These are phyloP conservation scores for Manis pentadactyla DNA, from an alignment of 2,797 vertebrate genomes.

Conservation along the genomic window DNA sequence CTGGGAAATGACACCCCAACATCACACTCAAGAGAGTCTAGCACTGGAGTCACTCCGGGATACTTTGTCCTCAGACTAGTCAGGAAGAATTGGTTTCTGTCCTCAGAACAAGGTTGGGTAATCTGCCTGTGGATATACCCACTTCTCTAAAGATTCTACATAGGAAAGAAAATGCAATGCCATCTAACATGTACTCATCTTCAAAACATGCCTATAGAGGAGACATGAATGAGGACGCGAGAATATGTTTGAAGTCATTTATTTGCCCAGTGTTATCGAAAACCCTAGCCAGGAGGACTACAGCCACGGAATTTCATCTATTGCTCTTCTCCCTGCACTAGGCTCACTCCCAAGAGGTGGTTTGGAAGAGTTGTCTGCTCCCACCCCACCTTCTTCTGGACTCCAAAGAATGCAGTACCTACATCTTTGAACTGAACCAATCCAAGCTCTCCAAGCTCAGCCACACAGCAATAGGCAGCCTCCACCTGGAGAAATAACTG, in stretches of 20 bases:
- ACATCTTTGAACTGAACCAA: constrained; percentile 91
- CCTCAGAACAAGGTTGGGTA: not conserved
- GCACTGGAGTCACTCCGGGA: not conserved
- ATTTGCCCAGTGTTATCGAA: not conserved
- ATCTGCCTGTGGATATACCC: not conserved
- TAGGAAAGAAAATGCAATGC: not conserved
- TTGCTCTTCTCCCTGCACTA: not conserved
- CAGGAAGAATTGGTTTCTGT: not conserved
- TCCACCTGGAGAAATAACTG: constrained; percentile 91
- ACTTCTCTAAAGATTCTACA: not conserved
- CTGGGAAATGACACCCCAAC: not conserved
- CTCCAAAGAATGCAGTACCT: constrained; percentile 76
- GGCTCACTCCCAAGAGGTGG: not conserved
- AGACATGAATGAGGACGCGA: not conserved
- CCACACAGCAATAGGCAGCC: constrained; percentile 90
- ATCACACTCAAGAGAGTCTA: not conserved
- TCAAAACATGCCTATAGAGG: not conserved
- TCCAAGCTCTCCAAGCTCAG: constrained; percentile 89
- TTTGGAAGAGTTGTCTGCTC: not conserved
- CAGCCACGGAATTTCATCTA: not conserved
- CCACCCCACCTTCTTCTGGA: not conserved
- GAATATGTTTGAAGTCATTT: not conserved
- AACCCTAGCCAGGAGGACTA: not conserved
- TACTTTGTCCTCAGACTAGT: not conserved
- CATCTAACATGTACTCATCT: not conserved